phyloP scores from a whole-genome alignment of 1,140 invertebrate genomes.

The Musca vetustissima region DNA sequence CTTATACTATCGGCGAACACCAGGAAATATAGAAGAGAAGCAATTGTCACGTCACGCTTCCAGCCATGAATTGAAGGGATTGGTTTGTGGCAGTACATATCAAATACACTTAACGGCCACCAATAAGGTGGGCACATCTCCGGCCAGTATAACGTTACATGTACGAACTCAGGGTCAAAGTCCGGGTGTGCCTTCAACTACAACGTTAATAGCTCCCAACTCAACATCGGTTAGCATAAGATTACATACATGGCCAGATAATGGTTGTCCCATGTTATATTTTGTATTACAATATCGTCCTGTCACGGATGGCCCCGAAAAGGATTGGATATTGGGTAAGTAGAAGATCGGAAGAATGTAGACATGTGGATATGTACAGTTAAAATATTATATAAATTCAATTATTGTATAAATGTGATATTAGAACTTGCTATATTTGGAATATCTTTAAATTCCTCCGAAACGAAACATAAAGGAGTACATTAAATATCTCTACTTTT shows the following conservation, averaged over 20 bases:
- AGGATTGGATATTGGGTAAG: slow-evolving; percentile 51
- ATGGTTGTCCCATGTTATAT: slow-evolving; percentile 75
- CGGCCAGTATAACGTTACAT: slow-evolving; percentile 68
- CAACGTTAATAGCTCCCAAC: slow-evolving; percentile 67
- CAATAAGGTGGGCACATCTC: slow-evolving; percentile 74
- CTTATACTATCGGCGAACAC: slow-evolving; percentile 66
- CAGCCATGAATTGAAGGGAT: slow-evolving; percentile 69
- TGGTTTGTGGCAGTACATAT: slow-evolving; percentile 74
- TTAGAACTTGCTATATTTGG: too few species aligned
- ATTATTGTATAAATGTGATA: too few species aligned
- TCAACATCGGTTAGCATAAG: slow-evolving; percentile 73
- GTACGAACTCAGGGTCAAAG: slow-evolving; percentile 73
- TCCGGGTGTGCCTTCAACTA: slow-evolving; percentile 66
- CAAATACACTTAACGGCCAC: slow-evolving; percentile 70
- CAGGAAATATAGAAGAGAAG: slow-evolving; percentile 67
- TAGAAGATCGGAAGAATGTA: too few species aligned
- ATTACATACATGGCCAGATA: slow-evolving; percentile 76
- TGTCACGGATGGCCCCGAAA: slow-evolving; percentile 42
- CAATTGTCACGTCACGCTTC: slow-evolving; percentile 65
- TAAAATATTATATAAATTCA: too few species aligned
- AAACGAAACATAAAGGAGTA: too few species aligned
- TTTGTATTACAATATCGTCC: slow-evolving; percentile 74
- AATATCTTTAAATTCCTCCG: too few species aligned
- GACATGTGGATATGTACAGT: too few species aligned
- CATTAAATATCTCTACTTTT: too few species aligned